Base-by-base conservation (phyloP, 2,113 vertebrate genomes). In the Eulacestoma nigropectus region DNA sequence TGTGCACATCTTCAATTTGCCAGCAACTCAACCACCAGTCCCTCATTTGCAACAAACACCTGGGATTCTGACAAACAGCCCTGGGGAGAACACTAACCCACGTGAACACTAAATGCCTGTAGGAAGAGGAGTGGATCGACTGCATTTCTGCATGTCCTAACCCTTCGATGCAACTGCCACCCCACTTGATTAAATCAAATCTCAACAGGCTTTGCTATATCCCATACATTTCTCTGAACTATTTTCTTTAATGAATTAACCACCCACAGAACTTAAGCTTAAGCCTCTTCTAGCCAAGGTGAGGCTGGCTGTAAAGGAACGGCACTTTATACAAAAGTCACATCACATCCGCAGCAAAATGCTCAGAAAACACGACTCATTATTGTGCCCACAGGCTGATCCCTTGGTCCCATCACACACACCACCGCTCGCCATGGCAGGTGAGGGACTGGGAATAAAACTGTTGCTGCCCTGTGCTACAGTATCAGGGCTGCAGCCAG, bases 31-130 rank as follows among this genome's bases (percentile, higher is more conserved):
- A 37, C 23, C 37, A 73, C 11, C 22, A 64, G 55, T 32, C 25
- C 23, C 68, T 37, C 25, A 49, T 39, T 39, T 1, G 2, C 29
- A 79, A 60, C 13, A 39, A 69, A 60, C 18, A 60, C 5, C 32
- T 16, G 4, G 6, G 16, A 20, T 30, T 70, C 65, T 68, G 47
- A 42, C 47, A 30, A 29, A 60, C 11, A 42, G 44, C 11, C 33
- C 33, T 30, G 39, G 16, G 7, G 27, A 69, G 23, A 84, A 32
- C 53, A 26, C 29, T n/a, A 16, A 55, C 8, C 26, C 46, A 47
- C 0, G 0, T 1, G 39, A 59, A 46, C 8, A 63, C 8, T 1
- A 32, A 59, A 84, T 13, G 32, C 42, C 29, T 20, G 25, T 2
- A 47, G 26, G 47, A 89, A 70, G n/a, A 69, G 23, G 33, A 87